Evolutionary conservation across 2,888 invertebrate species (phyloP).

Genomic region (Drosophila mimica): DNA sequence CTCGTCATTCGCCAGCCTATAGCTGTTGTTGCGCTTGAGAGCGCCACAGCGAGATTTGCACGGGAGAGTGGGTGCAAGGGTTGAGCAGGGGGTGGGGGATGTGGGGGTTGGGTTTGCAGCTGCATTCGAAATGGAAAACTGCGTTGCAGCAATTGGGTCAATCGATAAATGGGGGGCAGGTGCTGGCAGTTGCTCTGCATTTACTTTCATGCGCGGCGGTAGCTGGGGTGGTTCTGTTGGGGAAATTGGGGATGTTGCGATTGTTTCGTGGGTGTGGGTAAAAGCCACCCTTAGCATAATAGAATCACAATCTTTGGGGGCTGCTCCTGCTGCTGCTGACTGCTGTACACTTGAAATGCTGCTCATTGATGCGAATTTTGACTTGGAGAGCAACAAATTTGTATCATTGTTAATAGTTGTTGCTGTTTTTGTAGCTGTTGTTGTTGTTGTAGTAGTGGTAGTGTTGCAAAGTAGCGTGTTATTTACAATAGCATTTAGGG

Average conservation of each 20-base stretch:
- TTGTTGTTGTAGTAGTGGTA: constrained; percentile 46
- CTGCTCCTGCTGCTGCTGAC: constrained; percentile 25
- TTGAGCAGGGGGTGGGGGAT: neutral
- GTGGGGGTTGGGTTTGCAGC: constrained; percentile 22
- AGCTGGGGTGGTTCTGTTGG: constrained; percentile 53
- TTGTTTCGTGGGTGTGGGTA: constrained; percentile 39
- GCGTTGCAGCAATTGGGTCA: constrained; percentile 81
- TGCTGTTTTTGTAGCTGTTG: constrained; percentile 36
- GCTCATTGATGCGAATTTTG: constrained; percentile 74
- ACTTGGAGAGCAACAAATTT: constrained; percentile 57
- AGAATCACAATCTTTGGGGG: constrained; percentile 62
- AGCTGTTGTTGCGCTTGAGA: constrained; percentile 93
- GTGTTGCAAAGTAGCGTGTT: constrained; percentile 66
- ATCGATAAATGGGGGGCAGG: constrained; percentile 62
- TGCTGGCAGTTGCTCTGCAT: constrained; percentile 33
- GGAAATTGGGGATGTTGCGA: constrained; percentile 10
- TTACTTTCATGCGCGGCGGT: constrained; percentile 76
- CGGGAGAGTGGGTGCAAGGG: neutral
- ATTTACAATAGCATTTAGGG: constrained; percentile 69
- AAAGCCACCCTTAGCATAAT: constrained; percentile 61
- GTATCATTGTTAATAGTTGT: constrained; percentile 41
- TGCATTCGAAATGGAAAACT: constrained; percentile 73
- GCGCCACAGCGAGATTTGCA: constrained; percentile 64
- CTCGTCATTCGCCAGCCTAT: constrained; percentile 90
- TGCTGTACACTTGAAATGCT: constrained; percentile 75